Evolutionary conservation across 2,888 invertebrate species (phyloP), one percentile per base, ranked within the genome.

Genomic region (Nemurella pictetii): DNA sequence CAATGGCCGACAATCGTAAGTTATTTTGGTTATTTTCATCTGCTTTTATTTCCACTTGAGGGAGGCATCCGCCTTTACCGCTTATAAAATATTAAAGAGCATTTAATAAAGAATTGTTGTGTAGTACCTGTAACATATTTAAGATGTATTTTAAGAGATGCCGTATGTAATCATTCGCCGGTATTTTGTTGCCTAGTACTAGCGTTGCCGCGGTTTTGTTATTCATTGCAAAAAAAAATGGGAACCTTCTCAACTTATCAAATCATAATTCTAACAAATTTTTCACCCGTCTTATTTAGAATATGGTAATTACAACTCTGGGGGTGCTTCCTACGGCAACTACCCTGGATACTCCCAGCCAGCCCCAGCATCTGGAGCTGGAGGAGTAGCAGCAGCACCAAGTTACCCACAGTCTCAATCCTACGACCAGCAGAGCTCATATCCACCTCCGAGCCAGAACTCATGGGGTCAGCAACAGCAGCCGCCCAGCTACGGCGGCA

Each of bases 271-370:
- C 26, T 75, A 75, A 75, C 26, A 2, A 25, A 75, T n/a, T 26
- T 4, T 36, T 55, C 55, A 74, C 32, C 32, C 32, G 36, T 30
- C 3, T 20, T 84, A 84, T 85, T 4, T 80, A 87, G 87, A 87
- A 74, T 87, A 87, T 85, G 86, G 87, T 78, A 86, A 78, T 85
- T 87, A 87, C 84, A 86, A 86, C 83, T 81, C 86, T 26, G 86
- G 87, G n/a, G 86, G 85, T 80, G 86, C 85, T 74, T 84, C 86
- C 25, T 87, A 87, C 83, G 86, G 87, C 28, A 85, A 86, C 82
- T 87, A 87, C 78, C 84, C 86, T 4, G 87, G 87, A n/a, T 87
- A 87, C 82, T 86, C 87, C 0, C 87, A 87, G 75, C 85, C 87
- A 20, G 86, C 86, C 20, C 86, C 87, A 73, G 86, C 86, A 15